Conservation (phyloP, 2,797 vertebrate species). For the Aplochiton taeniatus region DNA sequence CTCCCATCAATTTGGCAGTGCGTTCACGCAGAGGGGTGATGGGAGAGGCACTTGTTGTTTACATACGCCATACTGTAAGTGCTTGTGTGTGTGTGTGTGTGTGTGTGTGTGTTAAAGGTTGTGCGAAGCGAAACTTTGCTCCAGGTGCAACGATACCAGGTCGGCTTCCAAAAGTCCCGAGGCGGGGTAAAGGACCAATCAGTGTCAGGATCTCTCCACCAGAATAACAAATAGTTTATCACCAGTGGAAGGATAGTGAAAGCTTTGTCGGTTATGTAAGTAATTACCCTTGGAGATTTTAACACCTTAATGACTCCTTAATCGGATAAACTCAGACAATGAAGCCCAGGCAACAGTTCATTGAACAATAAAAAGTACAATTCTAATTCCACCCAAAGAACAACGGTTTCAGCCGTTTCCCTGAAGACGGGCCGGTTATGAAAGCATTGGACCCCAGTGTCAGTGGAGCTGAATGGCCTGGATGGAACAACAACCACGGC, state of each 20-base stretch:
- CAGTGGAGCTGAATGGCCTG: conserved; percentile 26
- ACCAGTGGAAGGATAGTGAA: too few species aligned
- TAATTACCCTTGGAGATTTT: too few species aligned
- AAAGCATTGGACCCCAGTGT: too few species aligned
- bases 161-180: conserved; percentile 43
- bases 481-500: conserved; percentile 40
- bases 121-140: conserved; percentile 32
- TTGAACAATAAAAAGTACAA: too few species aligned
- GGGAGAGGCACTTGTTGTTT: neutral
- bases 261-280: too few species aligned
- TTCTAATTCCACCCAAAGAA: too few species aligned
- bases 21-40: neutral
- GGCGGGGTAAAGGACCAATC: conserved; percentile 36
- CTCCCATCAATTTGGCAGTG: conserved; percentile 23
- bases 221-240: neutral
- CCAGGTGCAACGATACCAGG: conserved; percentile 43
- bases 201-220: conserved; percentile 25
- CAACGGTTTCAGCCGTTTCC: too few species aligned
- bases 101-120: neutral
- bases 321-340: too few species aligned
- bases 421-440: too few species aligned
- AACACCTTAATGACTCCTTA: too few species aligned
- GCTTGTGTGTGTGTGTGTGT: conserved; percentile 14
- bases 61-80: conserved; percentile 15
- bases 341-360: too few species aligned